Evolutionary conservation across 1,140 invertebrate species (phyloP), one percentile per base, ranked within the genome.

Genomic region (Holotrichia oblita): DNA sequence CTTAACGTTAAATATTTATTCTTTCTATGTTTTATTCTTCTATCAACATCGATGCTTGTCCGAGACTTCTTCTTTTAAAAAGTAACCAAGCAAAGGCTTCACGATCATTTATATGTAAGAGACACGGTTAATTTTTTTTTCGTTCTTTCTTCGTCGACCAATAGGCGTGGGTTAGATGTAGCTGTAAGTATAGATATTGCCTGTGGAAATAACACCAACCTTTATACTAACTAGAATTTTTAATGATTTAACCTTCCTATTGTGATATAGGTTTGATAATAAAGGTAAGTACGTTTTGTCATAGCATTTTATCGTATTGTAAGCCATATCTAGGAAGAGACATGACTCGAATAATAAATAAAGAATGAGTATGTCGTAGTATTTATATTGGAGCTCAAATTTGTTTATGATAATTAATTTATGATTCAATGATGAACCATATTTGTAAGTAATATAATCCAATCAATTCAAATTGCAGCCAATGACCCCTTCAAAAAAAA

Each of bases 31-130:
- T 10, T 48, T 48, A n/a, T 48, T n/a, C 12, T 14, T n/a, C 44
- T 48, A n/a, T 12, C n/a, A 48, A 48, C 44, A 48, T 48, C 44
- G 44, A n/a, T 14, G n/a, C 44, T 48, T 48, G 44, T 48, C 44
- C 44, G 44, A 48, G 44, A 48, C 44, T 48, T 48, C 44, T 48
- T 48, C 44, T 48, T 48, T 48, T 48, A 48, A 48, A 48, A 48
- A 48, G n/a, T 10, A 3, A 48, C 12, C 44, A 10, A 10, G 44
- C 44, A 10, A 48, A 48, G 44, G n/a, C 3, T n/a, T 48, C 12
- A 48, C 44, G 44, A 48, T 48, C 44, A 48, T 48, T 48, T 48
- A 48, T 48, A 48, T 48, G 44, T 48, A 48, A 48, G 44, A n/a
- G 44, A 48, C 44, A 48, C 44, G 44, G 8, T 48, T 48, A 48